Conservation (phyloP, 2,797 vertebrate genomes). For the Strix occidentalis region DNA sequence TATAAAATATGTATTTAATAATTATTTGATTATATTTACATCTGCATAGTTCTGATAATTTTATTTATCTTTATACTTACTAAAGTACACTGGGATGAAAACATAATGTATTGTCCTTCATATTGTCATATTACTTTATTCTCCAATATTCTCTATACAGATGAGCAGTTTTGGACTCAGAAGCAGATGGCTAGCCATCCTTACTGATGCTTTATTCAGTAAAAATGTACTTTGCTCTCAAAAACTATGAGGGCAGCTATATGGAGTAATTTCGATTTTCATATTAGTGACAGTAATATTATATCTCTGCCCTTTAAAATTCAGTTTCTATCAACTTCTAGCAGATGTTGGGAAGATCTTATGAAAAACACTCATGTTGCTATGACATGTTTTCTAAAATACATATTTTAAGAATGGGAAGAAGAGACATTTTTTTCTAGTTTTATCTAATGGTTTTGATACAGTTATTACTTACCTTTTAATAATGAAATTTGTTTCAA, state of each 20-base stretch:
- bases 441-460: neutral
- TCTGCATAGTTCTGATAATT: neutral
- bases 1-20: neutral
- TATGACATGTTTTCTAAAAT: neutral
- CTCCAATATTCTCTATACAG: neutral
- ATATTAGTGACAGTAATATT: neutral
- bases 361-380: neutral
- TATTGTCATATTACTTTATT: neutral
- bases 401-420: neutral
- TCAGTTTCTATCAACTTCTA: neutral
- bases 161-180: neutral
- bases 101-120: neutral
- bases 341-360: neutral
- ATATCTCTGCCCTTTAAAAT: neutral
- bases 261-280: neutral
- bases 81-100: neutral
- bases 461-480: neutral
- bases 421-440: neutral
- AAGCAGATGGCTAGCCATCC: neutral
- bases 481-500: neutral
- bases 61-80: neutral
- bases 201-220: neutral
- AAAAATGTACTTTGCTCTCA: neutral
- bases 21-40: neutral
- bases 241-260: neutral